Evolutionary conservation across 2,113 vertebrate species (phyloP), one percentile per base, ranked within the genome.

Genomic region (Ginglymostoma cirratum): DNA sequence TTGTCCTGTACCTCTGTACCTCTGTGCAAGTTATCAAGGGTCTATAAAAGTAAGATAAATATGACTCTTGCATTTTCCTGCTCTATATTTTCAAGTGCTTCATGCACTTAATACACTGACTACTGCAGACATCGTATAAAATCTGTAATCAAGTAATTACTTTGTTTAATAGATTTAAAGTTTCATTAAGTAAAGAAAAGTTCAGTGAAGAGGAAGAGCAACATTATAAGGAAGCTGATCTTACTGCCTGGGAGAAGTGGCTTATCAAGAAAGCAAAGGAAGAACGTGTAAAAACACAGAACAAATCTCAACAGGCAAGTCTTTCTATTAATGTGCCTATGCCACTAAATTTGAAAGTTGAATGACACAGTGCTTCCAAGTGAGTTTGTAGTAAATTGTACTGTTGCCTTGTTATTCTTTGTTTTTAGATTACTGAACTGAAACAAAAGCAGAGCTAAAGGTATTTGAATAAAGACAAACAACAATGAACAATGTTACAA

Each of bases 201-300:
- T 96, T 96, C 96, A 96, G 30, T 5, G 52, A 95, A 90, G 66
- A 96, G 34, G 96, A 96, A 23, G 97, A 97, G 27, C 76, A 30
- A 89, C 96, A 96, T 94, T 96, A 95, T 86, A 97, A 96, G 24
- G 97, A 97, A 42, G 83, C 96, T 85, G 96, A 96, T 85, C 98
- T 99, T 65, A 98, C 98, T 96, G 98, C 99, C 0, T 99, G 99
- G 99, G 98, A 99, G 97, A 96, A 97, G 96, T 99, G 99, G 99
- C 98, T 99, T 96, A 97, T 99, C 96, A 98, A 97, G 96, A 99
- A 99, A 97, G 98, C 99, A 96, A 99, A 97, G 97, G 97, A 98
- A 80, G 98, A 98, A 2, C 98, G 98, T 27, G 96, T 97, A 66
- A 98, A 97, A 96, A 96, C 98, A n/a, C 98, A 98, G 70, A 98